Evolutionary conservation across 2,888 invertebrate genomes (phyloP).

Genomic region (Netelia melanura): DNA sequence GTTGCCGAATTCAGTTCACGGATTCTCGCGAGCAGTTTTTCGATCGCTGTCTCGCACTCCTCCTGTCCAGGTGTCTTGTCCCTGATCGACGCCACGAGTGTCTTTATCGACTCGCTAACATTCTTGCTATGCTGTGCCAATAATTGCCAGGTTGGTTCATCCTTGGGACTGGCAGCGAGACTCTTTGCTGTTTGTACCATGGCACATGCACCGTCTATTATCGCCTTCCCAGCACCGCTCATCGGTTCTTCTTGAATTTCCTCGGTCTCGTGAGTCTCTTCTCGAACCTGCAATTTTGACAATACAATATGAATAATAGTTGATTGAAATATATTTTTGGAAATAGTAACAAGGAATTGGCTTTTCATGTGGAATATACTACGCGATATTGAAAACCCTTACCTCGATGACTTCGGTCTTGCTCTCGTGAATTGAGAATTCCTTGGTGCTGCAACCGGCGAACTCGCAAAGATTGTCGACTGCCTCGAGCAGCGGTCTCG

Average conservation of each 20-base stretch:
- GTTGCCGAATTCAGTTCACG: slow-evolving; percentile 95
- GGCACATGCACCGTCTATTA: slow-evolving; percentile 94
- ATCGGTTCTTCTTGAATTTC: slow-evolving; percentile 90
- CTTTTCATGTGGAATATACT: no score
- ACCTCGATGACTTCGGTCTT: slow-evolving; percentile 62
- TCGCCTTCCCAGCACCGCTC: slow-evolving; percentile 91
- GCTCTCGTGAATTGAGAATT: slow-evolving; percentile 53
- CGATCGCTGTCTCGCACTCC: slow-evolving; percentile 95
- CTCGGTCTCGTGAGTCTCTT: slow-evolving; percentile 76
- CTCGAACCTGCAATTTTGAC: slow-evolving; percentile 48
- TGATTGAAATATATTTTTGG: no score
- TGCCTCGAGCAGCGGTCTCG: slow-evolving; percentile 94
- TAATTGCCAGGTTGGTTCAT: slow-evolving; percentile 97
- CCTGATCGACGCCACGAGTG: slow-evolving; percentile 95
- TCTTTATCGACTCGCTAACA: slow-evolving; percentile 98
- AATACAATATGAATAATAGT: neutral
- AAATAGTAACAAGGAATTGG: no score
- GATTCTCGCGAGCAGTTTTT: slow-evolving; percentile 91
- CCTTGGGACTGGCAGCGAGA: slow-evolving; percentile 94
- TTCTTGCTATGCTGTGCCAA: slow-evolving; percentile 97
- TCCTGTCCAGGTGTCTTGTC: slow-evolving; percentile 98
- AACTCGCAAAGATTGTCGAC: slow-evolving; percentile 97
- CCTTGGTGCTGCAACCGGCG: slow-evolving; percentile 85
- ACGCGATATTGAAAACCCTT: neutral
- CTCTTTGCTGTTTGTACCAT: slow-evolving; percentile 97